Percentiles rank a stretch among this genome's conserved stretches.
Conservation (phyloP, 2,888 invertebrate species). For the Endotricha flammealis region DNA sequence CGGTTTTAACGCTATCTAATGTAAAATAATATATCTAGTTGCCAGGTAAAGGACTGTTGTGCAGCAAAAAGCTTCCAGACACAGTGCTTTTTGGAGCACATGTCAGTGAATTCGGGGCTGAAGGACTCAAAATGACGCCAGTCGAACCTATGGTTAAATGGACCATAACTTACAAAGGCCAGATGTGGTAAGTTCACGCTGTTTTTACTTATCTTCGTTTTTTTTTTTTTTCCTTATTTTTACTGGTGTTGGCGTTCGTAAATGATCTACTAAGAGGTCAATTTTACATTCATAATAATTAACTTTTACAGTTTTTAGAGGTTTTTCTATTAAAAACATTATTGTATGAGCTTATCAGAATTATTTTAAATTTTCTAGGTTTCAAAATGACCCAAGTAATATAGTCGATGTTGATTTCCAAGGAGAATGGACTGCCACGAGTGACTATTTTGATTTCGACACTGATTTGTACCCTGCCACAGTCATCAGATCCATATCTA, state of each 20-base stretch:
- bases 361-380: too few species aligned
- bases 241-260: too few species aligned
- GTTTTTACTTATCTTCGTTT: too few species aligned
- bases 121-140: conserved; percentile 82
- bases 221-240: too few species aligned
- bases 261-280: too few species aligned
- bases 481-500: conserved; percentile 85
- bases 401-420: conserved; percentile 78
- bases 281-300: too few species aligned
- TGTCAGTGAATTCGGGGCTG: conserved; percentile 80
- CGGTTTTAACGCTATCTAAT: too few species aligned
- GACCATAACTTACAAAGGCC: conserved; percentile 83
- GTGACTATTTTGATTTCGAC: conserved; percentile 85
- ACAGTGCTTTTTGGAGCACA: conserved; percentile 81
- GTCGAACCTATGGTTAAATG: conserved; percentile 86
- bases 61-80: conserved; percentile 83
- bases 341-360: too few species aligned
- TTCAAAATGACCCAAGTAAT: conserved; percentile 62
- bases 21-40: too few species aligned
- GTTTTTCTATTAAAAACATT: too few species aligned
- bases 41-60: conserved; percentile 83
- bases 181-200: conserved; percentile 73
- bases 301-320: too few species aligned
- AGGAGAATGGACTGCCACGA: conserved; percentile 80
- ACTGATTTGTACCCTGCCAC: conserved; percentile 81